Conservation (phyloP, 2,797 vertebrate species). For the Catostomus latipinnis region DNA sequence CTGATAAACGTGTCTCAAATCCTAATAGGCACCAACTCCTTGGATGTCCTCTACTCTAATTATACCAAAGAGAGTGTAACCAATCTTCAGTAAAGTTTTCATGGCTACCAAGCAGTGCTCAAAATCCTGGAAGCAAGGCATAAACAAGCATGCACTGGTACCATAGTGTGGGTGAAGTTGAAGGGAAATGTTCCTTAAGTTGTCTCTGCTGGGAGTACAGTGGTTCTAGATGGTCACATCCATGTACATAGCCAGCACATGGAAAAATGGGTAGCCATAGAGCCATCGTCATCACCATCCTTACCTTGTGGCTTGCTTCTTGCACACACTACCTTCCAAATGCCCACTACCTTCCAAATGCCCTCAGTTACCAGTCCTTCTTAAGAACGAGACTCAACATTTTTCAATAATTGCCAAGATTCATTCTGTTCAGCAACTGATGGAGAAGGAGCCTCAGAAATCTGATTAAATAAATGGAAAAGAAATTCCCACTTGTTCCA, state of each 20-base stretch:
- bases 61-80: not conserved
- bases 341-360: not conserved
- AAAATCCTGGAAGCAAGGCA: constrained; percentile 7
- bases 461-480: not conserved
- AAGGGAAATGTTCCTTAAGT: not conserved
- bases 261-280: not conserved
- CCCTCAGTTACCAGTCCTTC: too few relatives aligned
- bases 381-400: not conserved
- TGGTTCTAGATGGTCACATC: not conserved
- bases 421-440: not conserved
- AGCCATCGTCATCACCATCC: not conserved
- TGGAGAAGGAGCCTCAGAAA: not conserved
- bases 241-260: not conserved
- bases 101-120: constrained; percentile 14
- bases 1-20: not conserved
- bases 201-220: not conserved
- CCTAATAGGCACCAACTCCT: constrained; percentile 32
- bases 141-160: not conserved
- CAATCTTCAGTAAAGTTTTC: not conserved
- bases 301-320: constrained; percentile 10
- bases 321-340: not conserved
- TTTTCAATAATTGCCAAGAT: not conserved
- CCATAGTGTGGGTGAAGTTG: not conserved
- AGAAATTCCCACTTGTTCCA: not conserved
- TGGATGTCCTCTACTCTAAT: constrained; percentile 18